Base-by-base conservation (phyloP, 2,888 invertebrate species). In the Macaria notata region DNA sequence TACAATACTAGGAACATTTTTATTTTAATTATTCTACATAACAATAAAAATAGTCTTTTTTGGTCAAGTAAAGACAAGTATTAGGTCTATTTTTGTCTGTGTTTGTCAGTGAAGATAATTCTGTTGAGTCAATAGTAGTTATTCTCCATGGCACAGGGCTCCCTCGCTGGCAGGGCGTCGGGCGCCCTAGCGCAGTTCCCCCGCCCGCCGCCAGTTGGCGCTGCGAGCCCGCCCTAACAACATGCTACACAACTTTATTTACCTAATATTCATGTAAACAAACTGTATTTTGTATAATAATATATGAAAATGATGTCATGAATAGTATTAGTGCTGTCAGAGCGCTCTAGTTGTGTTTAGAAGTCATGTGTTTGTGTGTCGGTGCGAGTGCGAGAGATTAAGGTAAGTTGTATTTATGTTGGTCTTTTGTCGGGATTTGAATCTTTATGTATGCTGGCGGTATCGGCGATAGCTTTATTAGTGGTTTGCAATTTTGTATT, bases 181-280 rank as follows among this genome's bases (percentile, higher is more conserved):
- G 78, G 81, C 84, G 84, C 84, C 84, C 83, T 72, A 71, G 72
- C 72, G 65, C 59, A 77, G 74, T 88, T 83, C 78, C 56, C 69
- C 65, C 73, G 72, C 63, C 73, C 68, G 64, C 88, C 90, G 84
- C 87, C 86, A 90, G 90, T 88, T 78, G 88, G 88, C 89, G 89
- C 88, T 81, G 77, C 74, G 83, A 79, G 81, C 79, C 84, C 87
- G 86, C 86, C 84, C 83, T 75, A 82, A 79, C 81, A 86, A 85
- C 86, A 87, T 81, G 79, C 72, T 77, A 76, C 64, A 63, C 74
- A 73, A 78, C 70, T 74, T 80, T 80, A 81, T 81, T 83, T 82
- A 78, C 72, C 73, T 72, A 72, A 74, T 68, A 76, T 79, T 79
- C 66, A 79, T 84, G 89, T 90, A 90, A 90, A 90, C 90, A 90